These are phyloP conservation scores for Paraescarpia echinospica DNA, from an alignment of 1,140 invertebrate genomes.

Conservation along the genomic window DNA sequence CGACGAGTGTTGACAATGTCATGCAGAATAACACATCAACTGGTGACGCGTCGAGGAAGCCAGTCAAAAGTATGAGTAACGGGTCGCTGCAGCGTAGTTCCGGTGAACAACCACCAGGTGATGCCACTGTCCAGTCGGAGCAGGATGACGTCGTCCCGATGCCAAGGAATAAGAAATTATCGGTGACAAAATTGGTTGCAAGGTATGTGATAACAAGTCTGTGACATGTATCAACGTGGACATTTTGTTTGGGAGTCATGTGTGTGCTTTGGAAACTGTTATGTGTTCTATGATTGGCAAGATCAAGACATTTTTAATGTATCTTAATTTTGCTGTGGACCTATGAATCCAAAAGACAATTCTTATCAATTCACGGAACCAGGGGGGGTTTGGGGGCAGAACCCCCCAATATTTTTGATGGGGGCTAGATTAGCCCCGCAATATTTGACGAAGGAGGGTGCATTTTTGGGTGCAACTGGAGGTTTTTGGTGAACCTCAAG, in stretches of 20 bases:
- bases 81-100: neutral
- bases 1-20: neutral
- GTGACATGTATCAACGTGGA: neutral
- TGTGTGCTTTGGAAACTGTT: neutral
- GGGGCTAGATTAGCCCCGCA: no score
- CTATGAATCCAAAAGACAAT: neutral
- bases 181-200: neutral
- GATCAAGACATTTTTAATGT: neutral
- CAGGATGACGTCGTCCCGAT: neutral
- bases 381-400: no score
- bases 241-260: neutral
- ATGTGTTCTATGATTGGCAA: neutral
- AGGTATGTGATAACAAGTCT: neutral
- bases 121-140: neutral
- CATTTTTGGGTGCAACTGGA: no score
- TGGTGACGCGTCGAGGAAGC: neutral
- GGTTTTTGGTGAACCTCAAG: no score
- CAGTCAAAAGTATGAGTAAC: neutral
- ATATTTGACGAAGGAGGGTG: no score
- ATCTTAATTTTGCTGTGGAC: neutral
- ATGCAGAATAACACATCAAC: neutral
- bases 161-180: neutral
- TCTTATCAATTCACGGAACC: no score
- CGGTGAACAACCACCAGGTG: neutral
- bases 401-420: no score